These are phyloP conservation scores for Phocoena sinus DNA, from an alignment of 2,113 vertebrate species.

Conservation along the genomic window DNA sequence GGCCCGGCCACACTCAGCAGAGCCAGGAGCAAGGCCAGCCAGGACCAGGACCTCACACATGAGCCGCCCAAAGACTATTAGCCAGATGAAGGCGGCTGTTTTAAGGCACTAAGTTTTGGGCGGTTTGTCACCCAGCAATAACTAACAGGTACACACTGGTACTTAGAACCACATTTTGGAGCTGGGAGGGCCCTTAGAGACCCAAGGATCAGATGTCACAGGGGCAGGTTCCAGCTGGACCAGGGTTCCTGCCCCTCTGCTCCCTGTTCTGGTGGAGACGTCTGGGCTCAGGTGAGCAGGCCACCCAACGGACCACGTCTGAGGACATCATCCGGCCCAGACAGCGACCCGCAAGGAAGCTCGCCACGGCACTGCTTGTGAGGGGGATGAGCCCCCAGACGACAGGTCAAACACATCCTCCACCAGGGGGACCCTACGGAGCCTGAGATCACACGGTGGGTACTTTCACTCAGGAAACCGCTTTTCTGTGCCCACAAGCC, in stretches of 20 bases:
- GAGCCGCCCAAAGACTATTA: too few relatives aligned
- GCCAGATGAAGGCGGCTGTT: neutral
- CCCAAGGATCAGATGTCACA: neutral
- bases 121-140: neutral
- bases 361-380: rapidly evolving
- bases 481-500: neutral
- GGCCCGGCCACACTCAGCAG: neutral
- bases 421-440: rapidly evolving
- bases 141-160: neutral
- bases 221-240: neutral
- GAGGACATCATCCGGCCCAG: neutral
- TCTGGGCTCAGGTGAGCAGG: rapidly evolving
- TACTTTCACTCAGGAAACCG: neutral
- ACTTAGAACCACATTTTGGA: neutral
- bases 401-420: too few relatives aligned
- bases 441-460: rapidly evolving
- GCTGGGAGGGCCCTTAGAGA: neutral
- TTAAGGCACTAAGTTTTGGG: neutral
- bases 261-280: rapidly evolving
- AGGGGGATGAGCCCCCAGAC: neutral
- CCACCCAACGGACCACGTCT: neutral
- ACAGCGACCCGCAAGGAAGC: rapidly evolving
- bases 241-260: neutral
- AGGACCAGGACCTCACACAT: rapidly evolving
- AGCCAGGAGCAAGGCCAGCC: neutral